Conservation (phyloP, 2,797 vertebrate species). For the Atherinosoma microstoma region DNA sequence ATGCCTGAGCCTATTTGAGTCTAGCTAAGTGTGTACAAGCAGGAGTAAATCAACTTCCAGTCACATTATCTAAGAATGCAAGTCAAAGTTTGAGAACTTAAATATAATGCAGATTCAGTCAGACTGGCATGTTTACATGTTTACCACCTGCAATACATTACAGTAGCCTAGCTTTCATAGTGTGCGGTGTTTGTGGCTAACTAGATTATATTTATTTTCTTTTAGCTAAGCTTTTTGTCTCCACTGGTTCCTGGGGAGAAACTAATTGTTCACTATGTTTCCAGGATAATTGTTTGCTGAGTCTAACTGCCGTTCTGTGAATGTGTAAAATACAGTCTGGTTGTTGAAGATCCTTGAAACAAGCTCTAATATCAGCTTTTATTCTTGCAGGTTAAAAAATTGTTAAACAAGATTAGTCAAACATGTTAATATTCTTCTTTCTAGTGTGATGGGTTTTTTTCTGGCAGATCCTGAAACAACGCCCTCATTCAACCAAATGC, state of each 20-base stretch:
- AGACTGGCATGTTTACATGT: too few relatives aligned
- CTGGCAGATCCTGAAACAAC: constrained; percentile 29
- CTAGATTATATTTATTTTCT: not conserved
- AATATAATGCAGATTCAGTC: too few relatives aligned
- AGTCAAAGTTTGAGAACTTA: too few relatives aligned
- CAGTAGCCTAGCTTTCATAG: not conserved
- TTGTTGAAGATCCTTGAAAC: not conserved
- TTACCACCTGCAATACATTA: not conserved
- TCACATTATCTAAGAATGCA: not conserved
- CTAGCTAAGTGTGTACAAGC: too few relatives aligned
- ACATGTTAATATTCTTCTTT: constrained; percentile 2
- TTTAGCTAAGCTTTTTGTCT: not conserved
- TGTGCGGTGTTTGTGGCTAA: not conserved
- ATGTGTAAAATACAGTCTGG: not conserved
- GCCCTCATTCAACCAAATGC: constrained; percentile 32
- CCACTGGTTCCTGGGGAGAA: too few relatives aligned
- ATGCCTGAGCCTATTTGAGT: too few relatives aligned
- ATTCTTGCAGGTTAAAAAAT: not conserved
- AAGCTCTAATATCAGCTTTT: not conserved
- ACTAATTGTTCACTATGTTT: not conserved
- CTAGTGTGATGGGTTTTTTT: constrained; percentile 23
- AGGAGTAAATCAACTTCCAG: too few relatives aligned
- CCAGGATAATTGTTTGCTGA: not conserved
- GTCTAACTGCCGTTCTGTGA: not conserved
- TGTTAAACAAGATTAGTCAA: not conserved